Evolutionary conservation across 1,140 invertebrate genomes (phyloP), one percentile per base, ranked within the genome.

Genomic region (Drosophila neocordata): DNA sequence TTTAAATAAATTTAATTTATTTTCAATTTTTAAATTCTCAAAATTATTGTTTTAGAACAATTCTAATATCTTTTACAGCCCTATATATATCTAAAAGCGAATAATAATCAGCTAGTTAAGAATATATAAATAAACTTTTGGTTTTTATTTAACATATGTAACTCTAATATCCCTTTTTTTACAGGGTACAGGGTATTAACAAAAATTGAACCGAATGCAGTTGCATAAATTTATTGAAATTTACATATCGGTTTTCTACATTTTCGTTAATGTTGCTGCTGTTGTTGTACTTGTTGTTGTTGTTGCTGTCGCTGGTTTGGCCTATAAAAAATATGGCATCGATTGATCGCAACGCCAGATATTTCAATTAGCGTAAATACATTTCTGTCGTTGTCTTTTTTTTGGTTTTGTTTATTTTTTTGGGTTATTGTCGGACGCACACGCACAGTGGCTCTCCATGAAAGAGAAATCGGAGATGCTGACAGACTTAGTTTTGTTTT

Each of bases 351-450:
- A 83, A 79, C 83, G 83, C 83, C 77, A 88, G 83, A 88, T 88
- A 88, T 88, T 88, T 88, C 83, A 88, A 88, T 88, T 88, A 88
- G 83, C 83, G 83, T 88, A 88, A 88, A 88, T 88, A 88, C 83
- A 88, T 88, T 88, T 88, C 79, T 88, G 83, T 77, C 79, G 75
- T 77, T 77, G 67, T 68, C 18, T 44, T 44, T 44, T 44, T 44
- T 18, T 79, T 64, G 59, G 65, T 48, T 20, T 48, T 20, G 15
- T 48, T 48, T 48, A 48, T 48, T 44, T 20, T 48, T 48, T 48
- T 44, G 55, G 74, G 83, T 48, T 48, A 48, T 48, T 48, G 65
- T 55, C 51, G n/a, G 38, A 37, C 63, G 37, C 51, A 66, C 65
- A 78, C 58, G 63, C 73, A 73, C 69, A 77, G 44, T 55, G 72